Evolutionary conservation across 2,113 vertebrate genomes (phyloP).

Genomic region (Oncorhynchus keta): DNA sequence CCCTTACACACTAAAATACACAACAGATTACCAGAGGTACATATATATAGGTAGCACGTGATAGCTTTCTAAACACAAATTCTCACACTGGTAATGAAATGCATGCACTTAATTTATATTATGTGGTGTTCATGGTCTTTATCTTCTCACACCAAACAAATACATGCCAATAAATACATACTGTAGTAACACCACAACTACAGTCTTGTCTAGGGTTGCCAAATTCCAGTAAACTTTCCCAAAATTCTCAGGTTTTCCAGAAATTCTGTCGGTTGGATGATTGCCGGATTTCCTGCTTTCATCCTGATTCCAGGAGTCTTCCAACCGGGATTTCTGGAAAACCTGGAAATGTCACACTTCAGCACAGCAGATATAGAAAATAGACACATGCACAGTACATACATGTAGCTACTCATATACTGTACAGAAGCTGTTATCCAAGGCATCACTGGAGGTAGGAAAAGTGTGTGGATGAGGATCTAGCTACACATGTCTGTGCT

Average conservation of each 20-base stretch:
- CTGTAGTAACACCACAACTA: too few species aligned
- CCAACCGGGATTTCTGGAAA: too few species aligned
- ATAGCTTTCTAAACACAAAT: background rate
- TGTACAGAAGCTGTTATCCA: too few species aligned
- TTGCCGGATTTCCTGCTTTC: too few species aligned
- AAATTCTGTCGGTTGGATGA: too few species aligned
- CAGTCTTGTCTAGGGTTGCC: too few species aligned
- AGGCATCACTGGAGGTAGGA: too few species aligned
- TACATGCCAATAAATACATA: too few species aligned
- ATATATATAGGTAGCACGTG: background rate
- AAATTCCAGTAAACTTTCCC: too few species aligned
- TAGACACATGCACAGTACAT: background rate
- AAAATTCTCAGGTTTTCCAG: too few species aligned
- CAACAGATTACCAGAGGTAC: background rate
- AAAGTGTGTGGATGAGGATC: background rate
- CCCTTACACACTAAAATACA: background rate
- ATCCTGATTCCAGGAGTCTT: too few species aligned
- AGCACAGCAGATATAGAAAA: background rate
- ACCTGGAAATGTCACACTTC: background rate
- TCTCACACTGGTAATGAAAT: background rate
- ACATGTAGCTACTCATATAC: too few species aligned
- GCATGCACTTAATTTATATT: background rate
- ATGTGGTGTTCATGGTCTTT: slow-evolving; percentile 51
- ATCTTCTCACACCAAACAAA: slow-evolving; percentile 43
- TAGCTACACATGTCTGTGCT: background rate